A percentile compares a stretch with the other conserved stretches of the same genome.
Evolutionary conservation across 2,888 invertebrate genomes (phyloP).

Genomic region (Epirrhoe tristata): DNA sequence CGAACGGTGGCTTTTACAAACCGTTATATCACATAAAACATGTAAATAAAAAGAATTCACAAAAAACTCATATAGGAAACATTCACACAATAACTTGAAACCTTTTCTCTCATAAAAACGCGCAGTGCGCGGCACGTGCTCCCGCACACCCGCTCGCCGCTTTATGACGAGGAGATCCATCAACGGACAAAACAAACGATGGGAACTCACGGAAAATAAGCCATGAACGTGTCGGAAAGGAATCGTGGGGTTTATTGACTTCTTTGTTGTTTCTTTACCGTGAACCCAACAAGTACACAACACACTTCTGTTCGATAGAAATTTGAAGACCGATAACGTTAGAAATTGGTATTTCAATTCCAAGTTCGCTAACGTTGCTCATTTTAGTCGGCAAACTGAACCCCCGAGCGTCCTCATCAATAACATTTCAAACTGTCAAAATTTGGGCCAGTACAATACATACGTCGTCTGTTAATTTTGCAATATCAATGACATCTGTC

Average conservation of each 20-base stretch:
- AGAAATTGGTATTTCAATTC: neutral
- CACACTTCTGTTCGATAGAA: neutral
- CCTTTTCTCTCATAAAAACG: conserved; percentile 42
- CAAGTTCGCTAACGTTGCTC: conserved; percentile 8
- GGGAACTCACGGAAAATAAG: conserved; percentile 44
- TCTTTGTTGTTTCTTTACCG: neutral
- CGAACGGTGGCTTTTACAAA: conserved; percentile 7
- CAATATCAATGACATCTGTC: conserved; percentile 36
- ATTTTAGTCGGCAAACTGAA: conserved; percentile 7
- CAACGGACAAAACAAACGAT: conserved; percentile 55
- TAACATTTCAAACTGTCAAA: conserved; percentile 27
- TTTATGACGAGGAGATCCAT: conserved; percentile 57
- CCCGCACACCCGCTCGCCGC: conserved; percentile 46
- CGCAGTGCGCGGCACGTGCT: conserved; percentile 15
- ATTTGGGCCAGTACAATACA: conserved; percentile 28
- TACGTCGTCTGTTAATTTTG: conserved; percentile 28
- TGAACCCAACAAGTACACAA: neutral
- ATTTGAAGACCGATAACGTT: neutral
- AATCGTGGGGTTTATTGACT: conserved; percentile 11
- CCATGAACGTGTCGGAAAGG: conserved; percentile 42
- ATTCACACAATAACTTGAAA: conserved; percentile 46
- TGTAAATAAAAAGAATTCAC: conserved; percentile 28
- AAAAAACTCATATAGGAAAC: conserved; percentile 35
- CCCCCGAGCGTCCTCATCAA: conserved; percentile 25
- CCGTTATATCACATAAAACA: conserved; percentile 23